A percentile compares a stretch with the other conserved stretches of the same genome.
Evolutionary conservation across 2,888 invertebrate species (phyloP).

Genomic region (Papilio elwesi): DNA sequence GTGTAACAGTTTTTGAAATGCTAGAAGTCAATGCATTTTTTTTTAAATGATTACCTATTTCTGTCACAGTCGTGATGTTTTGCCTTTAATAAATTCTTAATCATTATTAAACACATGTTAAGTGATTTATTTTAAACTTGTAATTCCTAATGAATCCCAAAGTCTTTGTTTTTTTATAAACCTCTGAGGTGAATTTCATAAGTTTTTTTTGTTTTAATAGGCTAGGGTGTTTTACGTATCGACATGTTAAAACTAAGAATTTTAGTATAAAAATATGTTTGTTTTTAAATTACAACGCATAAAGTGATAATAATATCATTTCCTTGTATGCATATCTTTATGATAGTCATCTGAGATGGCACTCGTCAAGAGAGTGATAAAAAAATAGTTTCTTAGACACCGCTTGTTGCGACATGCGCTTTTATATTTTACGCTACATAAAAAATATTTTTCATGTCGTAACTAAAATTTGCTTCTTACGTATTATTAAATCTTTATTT

Average conservation of each 20-base stretch:
- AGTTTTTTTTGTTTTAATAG: constrained; percentile 11
- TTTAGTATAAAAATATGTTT: constrained; percentile 11
- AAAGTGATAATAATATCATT: constrained; percentile 33
- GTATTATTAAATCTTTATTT: constrained; percentile 1
- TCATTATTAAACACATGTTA: neutral
- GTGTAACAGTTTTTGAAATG: neutral
- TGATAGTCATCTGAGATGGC: constrained; percentile 55
- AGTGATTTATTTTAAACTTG: constrained; percentile 1
- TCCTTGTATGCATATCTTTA: constrained; percentile 45
- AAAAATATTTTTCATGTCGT: constrained; percentile 14
- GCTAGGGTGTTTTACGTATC: constrained; percentile 17
- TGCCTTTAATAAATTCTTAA: constrained; percentile 6
- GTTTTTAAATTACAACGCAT: constrained; percentile 18
- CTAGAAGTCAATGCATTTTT: neutral
- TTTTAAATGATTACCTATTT: neutral
- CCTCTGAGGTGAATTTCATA: constrained; percentile 3
- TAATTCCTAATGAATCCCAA: constrained; percentile 37
- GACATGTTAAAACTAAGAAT: constrained; percentile 21
- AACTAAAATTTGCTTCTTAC: constrained; percentile 32
- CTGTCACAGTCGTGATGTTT: neutral
- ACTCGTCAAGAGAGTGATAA: constrained; percentile 80
- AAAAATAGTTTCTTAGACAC: constrained; percentile 50
- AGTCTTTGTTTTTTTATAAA: constrained; percentile 24
- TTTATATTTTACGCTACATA: constrained; percentile 23
- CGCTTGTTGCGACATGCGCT: constrained; percentile 38